Base-by-base conservation (phyloP, 2,113 vertebrate species). In the Eublepharis macularius region DNA sequence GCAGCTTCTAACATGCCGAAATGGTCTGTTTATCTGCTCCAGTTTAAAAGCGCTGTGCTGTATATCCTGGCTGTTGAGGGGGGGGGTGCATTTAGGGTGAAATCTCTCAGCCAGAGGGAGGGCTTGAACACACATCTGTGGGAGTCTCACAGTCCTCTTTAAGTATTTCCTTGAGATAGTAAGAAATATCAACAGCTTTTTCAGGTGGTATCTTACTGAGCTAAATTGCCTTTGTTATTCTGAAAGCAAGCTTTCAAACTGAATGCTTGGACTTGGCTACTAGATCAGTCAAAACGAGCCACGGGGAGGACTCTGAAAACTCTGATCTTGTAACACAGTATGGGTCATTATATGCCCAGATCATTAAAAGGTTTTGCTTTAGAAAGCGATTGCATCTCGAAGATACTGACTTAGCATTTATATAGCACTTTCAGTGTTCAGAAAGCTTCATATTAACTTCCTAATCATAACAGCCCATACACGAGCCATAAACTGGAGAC, bases 1-100 rank as follows among this genome's bases (percentile, higher is more conserved):
- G 83, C 75, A 87, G 91, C 68, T 90, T 92, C 87, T 1, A 92
- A 80, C 16, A 80, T 14, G 6, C 2, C 39, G 32, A 69, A 91
- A 66, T 47, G 73, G 14, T 72, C 74, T 65, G 39, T 86, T 89
- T 60, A 84, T 74, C 85, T 72, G 21, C 11, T 17, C 34, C 32
- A 29, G 43, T 68, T 88, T 60, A 10, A 77, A 32, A 76, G 17
- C 24, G 8, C n/a, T 34, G 16, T 34, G 47, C 17, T 51, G 74
- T 51, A 76, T 34, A 34, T 70, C n/a, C 60, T 9, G 26, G 60
- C 60, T 63, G 60, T 9, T 6, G 6, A 29, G 45, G 29, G 29
- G 29, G n/a, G 6, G 32, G 2, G 45, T 21, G 72, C 29, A 12
- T 45, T 45, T 7, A 9, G 8, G 47, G 32, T 6, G 32, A 32